Evolutionary conservation across 2,888 invertebrate genomes (phyloP).

Genomic region (Cryptocephalus primarius): DNA sequence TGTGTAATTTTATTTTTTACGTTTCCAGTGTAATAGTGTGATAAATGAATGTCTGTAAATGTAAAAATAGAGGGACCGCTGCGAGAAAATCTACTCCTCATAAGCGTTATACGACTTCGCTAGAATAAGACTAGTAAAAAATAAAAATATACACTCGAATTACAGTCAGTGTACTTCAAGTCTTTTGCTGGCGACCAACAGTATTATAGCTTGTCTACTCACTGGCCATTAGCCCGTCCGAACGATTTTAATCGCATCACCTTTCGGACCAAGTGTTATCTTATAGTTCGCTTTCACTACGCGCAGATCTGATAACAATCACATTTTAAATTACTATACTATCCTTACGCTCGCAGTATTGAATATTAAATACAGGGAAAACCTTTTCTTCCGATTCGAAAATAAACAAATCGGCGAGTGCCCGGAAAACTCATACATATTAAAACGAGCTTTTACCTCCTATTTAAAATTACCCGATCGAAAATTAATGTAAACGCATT

Average conservation of each 20-base stretch:
- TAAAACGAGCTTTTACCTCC: too few relatives aligned
- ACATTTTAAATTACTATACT: background rate
- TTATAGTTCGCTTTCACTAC: constrained; percentile 34
- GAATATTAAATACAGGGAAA: background rate
- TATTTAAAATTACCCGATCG: too few relatives aligned
- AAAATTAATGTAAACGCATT: too few relatives aligned
- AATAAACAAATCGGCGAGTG: background rate
- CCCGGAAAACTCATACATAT: too few relatives aligned
- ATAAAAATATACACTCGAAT: constrained; percentile 13
- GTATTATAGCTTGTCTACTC: constrained; percentile 8
- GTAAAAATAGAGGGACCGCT: constrained; percentile 1
- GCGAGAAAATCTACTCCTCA: constrained; percentile 2
- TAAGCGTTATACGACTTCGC: constrained; percentile 10
- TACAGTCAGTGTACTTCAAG: constrained; percentile 1
- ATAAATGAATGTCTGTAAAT: constrained; percentile 3
- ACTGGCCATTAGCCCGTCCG: constrained; percentile 24
- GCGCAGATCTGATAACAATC: constrained; percentile 31
- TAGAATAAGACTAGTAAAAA: constrained; percentile 9
- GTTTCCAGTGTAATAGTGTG: constrained; percentile 3
- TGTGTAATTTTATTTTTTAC: constrained; percentile 14
- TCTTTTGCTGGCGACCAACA: background rate
- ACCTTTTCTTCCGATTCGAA: constrained; percentile 3
- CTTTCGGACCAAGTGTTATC: constrained; percentile 31
- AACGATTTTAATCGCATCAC: constrained; percentile 32
- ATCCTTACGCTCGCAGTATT: background rate